Evolutionary conservation across 2,113 vertebrate genomes (phyloP).

Genomic region (Clarias gariepinus): DNA sequence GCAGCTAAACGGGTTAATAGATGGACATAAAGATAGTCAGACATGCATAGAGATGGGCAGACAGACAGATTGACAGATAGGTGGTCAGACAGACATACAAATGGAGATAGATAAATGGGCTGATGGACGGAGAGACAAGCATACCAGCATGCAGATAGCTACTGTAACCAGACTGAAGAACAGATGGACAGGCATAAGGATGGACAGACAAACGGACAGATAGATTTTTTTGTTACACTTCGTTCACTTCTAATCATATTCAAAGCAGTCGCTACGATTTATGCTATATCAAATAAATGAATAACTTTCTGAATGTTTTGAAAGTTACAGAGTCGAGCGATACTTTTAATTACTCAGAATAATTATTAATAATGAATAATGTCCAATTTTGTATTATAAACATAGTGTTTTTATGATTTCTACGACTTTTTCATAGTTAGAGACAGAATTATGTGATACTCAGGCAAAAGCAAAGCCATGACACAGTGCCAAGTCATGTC

Average conservation of each 20-base stretch:
- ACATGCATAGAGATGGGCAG: not conserved
- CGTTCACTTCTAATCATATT: not conserved
- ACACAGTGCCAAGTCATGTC: not conserved
- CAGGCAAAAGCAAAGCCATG: not conserved
- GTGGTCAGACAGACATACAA: no score
- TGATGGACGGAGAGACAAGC: no score
- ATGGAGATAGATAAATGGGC: not conserved
- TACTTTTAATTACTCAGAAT: not conserved
- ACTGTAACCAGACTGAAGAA: accelerated
- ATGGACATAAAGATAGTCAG: not conserved
- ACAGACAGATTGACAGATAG: not conserved
- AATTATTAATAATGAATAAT: not conserved
- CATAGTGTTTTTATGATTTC: not conserved
- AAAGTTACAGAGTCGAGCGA: not conserved
- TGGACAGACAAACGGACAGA: not conserved
- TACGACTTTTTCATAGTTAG: not conserved
- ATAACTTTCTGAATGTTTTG: not conserved
- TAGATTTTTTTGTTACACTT: not conserved
- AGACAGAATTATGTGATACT: not conserved
- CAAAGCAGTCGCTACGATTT: not conserved
- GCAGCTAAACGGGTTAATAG: not conserved
- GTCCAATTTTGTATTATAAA: no score
- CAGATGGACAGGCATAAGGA: no score
- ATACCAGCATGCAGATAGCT: no score
- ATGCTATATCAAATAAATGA: not conserved